Base-by-base conservation (phyloP, 2,888 invertebrate genomes). In the Thyatira batis region DNA sequence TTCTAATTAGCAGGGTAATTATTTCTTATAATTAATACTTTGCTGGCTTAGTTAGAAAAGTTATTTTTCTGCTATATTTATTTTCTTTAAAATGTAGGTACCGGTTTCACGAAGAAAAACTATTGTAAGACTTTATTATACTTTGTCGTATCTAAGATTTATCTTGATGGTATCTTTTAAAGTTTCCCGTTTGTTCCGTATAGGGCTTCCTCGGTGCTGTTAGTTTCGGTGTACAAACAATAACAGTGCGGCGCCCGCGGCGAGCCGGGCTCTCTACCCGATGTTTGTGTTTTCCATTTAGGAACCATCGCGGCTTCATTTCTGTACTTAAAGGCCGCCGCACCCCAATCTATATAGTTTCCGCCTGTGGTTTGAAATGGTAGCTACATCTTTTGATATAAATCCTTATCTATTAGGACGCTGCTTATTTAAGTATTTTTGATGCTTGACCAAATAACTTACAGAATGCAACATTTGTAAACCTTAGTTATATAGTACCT, bases 241-340 rank as follows among this genome's bases (percentile, higher is more conserved):
- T 87, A 91, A 90, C 87, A 89, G 73, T 69, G 79, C 76, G 76
- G 71, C 65, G 82, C 82, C 82, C 71, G 76, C 78, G 78, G 48
- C 48, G 80, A 84, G 85, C 58, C 61, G 69, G 39, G 39, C 39
- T 67, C 72, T 66, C 72, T 69, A 59, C 66, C 72, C 71, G 63
- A 67, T 90, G 87, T 90, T 90, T 91, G 86, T 87, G 85, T 91
- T 90, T 82, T 72, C 76, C 80, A 84, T 88, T 88, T 82, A 83
- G 81, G 69, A 79, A 61, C 81, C 76, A 79, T 80, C 78, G 80
- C 67, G 79, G 83, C 78, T 82, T 82, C 73, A 76, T 78, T 76
- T 71, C 77, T 73, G 61, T 65, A 71, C 69, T 78, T 71, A 69
- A 58, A 67, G 67, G 46, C 58, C 53, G 51, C 58, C 50, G 55